These are phyloP conservation scores for Scomberomorus guttatus DNA, from an alignment of 2,797 vertebrate species.

Conservation along the genomic window DNA sequence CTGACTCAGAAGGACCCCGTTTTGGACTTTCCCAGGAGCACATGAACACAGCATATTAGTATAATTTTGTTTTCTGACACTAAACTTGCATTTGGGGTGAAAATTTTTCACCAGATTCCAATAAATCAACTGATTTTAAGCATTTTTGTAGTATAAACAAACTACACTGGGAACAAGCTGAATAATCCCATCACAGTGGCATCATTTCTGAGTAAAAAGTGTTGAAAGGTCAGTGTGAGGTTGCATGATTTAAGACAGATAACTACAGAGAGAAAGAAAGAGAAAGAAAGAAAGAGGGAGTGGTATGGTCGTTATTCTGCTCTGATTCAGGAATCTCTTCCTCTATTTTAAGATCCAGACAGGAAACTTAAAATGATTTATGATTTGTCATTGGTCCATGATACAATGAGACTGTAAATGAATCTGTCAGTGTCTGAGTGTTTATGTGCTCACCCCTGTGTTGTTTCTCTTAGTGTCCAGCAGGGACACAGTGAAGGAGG, in stretches of 20 bases:
- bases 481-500: slow-evolving; percentile 89
- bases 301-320: neutral
- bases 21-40: no score
- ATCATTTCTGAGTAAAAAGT: no score
- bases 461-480: slow-evolving; percentile 91
- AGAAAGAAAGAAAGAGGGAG: neutral
- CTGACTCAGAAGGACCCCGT: no score
- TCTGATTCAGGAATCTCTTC: slow-evolving; percentile 15
- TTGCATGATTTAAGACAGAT: neutral
- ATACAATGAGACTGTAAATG: slow-evolving; percentile 21
- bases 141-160: no score
- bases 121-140: no score
- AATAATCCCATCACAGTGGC: neutral
- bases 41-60: no score
- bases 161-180: no score
- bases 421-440: slow-evolving; percentile 8
- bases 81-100: no score
- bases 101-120: no score
- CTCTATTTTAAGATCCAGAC: slow-evolving; percentile 44
- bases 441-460: slow-evolving; percentile 88
- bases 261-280: neutral
- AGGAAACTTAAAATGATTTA: slow-evolving; percentile 47
- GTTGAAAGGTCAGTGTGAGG: neutral
- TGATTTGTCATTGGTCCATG: neutral
- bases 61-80: no score